Base-by-base conservation (phyloP, 2,113 vertebrate species). In the Emberiza fucata region DNA sequence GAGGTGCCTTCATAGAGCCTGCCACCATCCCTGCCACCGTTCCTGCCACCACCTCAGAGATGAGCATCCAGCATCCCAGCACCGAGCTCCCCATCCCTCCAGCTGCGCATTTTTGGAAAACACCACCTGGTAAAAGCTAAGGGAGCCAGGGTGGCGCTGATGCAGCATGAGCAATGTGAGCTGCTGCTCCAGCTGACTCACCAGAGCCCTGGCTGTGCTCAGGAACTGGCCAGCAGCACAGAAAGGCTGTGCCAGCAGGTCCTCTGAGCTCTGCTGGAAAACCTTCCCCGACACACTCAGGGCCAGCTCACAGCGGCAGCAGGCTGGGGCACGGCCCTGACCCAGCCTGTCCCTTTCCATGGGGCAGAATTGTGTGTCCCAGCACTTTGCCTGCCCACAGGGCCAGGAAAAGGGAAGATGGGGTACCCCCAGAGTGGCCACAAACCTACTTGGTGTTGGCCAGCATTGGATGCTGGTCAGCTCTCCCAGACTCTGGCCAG, bases 251-350 rank as follows among this genome's bases (percentile, higher is more conserved):
- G 85, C 91, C 91, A 92, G 88, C 85, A 64, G 88, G 33, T 92
- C 72, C 78, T 86, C 71, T 6, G 13, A 86, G 76, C 37, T 45
- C 79, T 64, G 71, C 87, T 91, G 90, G 72, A 76, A 91, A 57
- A 64, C 68, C 27, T 81, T 90, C 42, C 69, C 50, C 0, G 0
- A 29, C 3, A 1, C 2, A 5, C 54, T 76, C 0, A 0, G 79
- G 57, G 75, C 56, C 86, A 81, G 51, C 53, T 12, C 3, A 1
- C 37, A 33, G 53, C 2, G 0, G 44, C 86, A 66, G 69, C 29
- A 11, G 81, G 12, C 84, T 66, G 64, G 39, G 61, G 12, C 12
- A 2, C 37, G 54, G 84, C 65, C 47, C 73, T 61, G 48, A 37
- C 44, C 51, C 51, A 42, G 76, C 61, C 31, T 5, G 6, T 16